Evolutionary conservation across 1,140 invertebrate genomes (phyloP).

Genomic region (Penaeus japonicus): DNA sequence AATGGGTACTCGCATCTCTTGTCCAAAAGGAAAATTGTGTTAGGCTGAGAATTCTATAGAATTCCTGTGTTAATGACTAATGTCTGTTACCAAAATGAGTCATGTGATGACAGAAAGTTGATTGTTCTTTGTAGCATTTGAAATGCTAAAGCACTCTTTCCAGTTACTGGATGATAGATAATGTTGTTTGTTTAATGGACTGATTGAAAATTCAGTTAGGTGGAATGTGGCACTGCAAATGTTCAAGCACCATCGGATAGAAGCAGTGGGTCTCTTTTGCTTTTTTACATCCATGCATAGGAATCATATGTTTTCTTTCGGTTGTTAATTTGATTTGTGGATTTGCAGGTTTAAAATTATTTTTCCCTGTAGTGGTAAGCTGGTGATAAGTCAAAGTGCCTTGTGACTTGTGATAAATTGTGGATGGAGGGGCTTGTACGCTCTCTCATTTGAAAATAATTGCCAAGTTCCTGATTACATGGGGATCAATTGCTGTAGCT

Average conservation of each 20-base stretch:
- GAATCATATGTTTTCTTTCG: not conserved
- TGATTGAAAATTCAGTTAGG: conserved; percentile 47
- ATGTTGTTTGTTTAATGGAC: conserved; percentile 30
- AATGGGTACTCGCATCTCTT: conserved; percentile 38
- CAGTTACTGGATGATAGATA: conserved; percentile 52
- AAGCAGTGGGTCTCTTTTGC: too few species aligned
- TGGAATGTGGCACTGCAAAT: conserved; percentile 53
- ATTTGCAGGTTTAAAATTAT: not conserved
- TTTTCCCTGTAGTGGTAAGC: conserved; percentile 54
- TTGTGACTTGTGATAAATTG: conserved; percentile 57
- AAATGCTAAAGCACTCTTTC: conserved; percentile 50
- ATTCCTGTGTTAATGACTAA: conserved; percentile 52
- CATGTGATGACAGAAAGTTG: conserved; percentile 54
- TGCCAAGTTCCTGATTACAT: conserved; percentile 54
- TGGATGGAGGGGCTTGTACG: conserved; percentile 42
- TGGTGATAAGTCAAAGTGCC: conserved; percentile 56
- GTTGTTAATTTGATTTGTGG: not conserved
- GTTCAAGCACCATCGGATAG: conserved; percentile 33
- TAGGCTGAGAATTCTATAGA: conserved; percentile 55
- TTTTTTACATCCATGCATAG: too few species aligned
- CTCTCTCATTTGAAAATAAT: conserved; percentile 56
- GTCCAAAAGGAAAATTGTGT: conserved; percentile 55
- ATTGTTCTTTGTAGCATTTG: conserved; percentile 56
- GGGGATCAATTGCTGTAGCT: conserved; percentile 52
- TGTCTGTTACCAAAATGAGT: conserved; percentile 55